A percentile compares a stretch with the other conserved stretches of the same genome.
Conservation (phyloP, 2,113 vertebrate genomes). For the Pelmatolapia mariae region DNA sequence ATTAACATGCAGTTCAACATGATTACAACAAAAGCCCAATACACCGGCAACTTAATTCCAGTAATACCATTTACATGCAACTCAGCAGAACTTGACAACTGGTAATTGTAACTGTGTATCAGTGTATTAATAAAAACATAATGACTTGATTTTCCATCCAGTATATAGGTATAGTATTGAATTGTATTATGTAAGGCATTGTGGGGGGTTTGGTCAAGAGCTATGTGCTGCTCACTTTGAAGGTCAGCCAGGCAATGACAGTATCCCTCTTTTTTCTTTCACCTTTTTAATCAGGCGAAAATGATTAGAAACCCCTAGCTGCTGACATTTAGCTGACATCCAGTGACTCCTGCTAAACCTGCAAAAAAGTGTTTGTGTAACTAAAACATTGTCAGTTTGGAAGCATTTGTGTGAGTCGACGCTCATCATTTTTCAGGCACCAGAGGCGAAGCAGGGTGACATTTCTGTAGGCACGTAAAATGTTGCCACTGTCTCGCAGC, state of each 20-base stretch:
- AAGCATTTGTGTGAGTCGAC: neutral
- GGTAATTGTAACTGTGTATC: neutral
- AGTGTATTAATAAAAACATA: neutral
- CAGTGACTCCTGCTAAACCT: neutral
- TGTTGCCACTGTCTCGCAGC: conserved; percentile 25
- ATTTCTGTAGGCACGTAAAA: conserved; percentile 57
- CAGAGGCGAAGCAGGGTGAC: conserved; percentile 29
- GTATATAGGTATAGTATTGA: neutral
- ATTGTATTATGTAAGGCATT: neutral
- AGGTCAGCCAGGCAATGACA: conserved; percentile 1
- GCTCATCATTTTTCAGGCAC: neutral
- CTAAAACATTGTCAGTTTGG: neutral
- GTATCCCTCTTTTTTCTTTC: neutral
- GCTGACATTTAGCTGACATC: conserved; percentile 23
- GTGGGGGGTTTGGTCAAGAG: neutral
- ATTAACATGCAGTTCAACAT: neutral
- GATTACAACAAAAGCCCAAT: neutral
- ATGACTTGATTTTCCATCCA: neutral
- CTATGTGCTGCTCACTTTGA: neutral
- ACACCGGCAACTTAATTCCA: neutral
- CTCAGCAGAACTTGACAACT: neutral
- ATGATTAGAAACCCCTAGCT: neutral
- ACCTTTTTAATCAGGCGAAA: neutral
- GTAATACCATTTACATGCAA: neutral
- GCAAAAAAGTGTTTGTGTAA: neutral